Conservation (phyloP, 2,888 invertebrate genomes). For the Fragum sueziense region DNA sequence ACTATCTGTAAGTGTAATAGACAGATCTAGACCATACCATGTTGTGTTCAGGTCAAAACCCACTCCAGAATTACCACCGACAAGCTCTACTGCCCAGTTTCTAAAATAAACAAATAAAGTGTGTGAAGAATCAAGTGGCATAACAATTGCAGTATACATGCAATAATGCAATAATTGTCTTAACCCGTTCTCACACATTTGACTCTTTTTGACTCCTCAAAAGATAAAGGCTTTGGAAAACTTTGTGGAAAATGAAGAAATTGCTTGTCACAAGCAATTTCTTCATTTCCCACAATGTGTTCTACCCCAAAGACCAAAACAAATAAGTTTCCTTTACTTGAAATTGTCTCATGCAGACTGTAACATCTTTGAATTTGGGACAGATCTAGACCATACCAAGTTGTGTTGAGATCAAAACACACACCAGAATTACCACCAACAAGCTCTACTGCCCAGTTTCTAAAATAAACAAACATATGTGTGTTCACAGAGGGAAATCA, state of each 20-base stretch:
- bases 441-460: constrained; percentile 77
- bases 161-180: neutral
- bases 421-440: constrained; percentile 82
- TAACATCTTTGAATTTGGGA: too few relatives aligned
- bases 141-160: neutral
- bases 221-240: too few relatives aligned
- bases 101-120: constrained; percentile 63
- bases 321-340: too few relatives aligned
- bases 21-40: constrained; percentile 89
- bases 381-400: constrained; percentile 90
- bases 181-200: neutral
- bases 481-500: neutral
- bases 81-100: constrained; percentile 75
- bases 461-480: constrained; percentile 50
- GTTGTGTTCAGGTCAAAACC: constrained; percentile 91
- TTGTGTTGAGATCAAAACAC: constrained; percentile 90
- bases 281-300: neutral
- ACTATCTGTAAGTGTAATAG: constrained; percentile 89
- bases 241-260: too few relatives aligned
- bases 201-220: too few relatives aligned
- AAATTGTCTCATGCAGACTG: too few relatives aligned
- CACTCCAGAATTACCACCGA: constrained; percentile 82
- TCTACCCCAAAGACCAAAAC: neutral
- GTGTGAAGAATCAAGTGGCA: neutral
- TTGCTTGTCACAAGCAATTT: neutral